Base-by-base conservation (phyloP, 2,888 invertebrate genomes). In the Agrotis puta region DNA sequence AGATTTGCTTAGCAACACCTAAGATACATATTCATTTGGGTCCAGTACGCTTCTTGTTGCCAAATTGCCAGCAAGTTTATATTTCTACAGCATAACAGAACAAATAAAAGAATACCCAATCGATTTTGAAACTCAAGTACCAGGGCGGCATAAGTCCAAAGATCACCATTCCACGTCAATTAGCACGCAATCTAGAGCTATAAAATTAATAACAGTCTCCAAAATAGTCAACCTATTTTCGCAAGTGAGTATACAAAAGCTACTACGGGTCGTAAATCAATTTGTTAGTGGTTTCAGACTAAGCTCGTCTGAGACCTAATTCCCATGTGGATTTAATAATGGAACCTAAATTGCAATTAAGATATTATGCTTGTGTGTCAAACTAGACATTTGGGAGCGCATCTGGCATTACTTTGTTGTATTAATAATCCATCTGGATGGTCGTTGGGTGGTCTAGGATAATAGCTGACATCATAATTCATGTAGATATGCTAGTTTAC, bases 251-350 rank as follows among this genome's bases (percentile, higher is more conserved):
- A 62, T 82, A 88, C 81, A 81, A 80, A 59, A 64, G 70, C 50
- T 14, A 64, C 82, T 76, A 82, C 59, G 71, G 74, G 51, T 67
- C 72, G 77, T 90, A 88, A 90, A 89, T 87, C 86, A 88, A 86
- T 85, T 82, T 81, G 83, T 90, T 88, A 87, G 86, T 86, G 85
- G 85, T 88, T 86, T 82, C 70, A 77, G 81, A 70, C 85, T 88
- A 83, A 84, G 85, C 85, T 76, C 45, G 63, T 70, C 59, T 83
- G 74, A 88, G 90, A 86, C 89, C 90, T 88, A 89, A 85, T 90
- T 90, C 90, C 83, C 90, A 90, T 88, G 85, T 67, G 74, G 79
- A 80, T 85, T 85, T 85, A 88, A 79, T 85, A 82, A 88, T 86
- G 77, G 77, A 78, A 80, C 81, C 88, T 87, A 88, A 88, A 85